A percentile compares a stretch with the other conserved stretches of the same genome.
These are phyloP conservation scores for Iguana delicatissima DNA, from an alignment of 2,797 vertebrate genomes.

Conservation along the genomic window DNA sequence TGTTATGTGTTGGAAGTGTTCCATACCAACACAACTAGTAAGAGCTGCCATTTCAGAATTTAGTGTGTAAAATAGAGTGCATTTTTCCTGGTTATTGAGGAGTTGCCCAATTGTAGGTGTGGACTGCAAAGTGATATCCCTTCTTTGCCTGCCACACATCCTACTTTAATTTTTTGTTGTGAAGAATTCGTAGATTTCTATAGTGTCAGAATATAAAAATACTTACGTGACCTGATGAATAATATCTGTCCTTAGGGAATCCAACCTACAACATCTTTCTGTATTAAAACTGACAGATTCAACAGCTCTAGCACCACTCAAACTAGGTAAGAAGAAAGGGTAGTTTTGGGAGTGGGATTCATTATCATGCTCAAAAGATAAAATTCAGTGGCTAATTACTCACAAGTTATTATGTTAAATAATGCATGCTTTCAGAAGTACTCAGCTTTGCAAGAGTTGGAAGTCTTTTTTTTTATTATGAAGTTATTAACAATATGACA, in stretches of 20 bases:
- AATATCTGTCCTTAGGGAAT: slow-evolving; percentile 84
- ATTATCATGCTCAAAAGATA: not conserved
- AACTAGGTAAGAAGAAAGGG: slow-evolving; percentile 80
- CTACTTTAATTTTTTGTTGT: not conserved
- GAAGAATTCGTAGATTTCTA: not conserved
- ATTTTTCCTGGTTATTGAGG: slow-evolving; percentile 25
- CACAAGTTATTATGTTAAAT: no score
- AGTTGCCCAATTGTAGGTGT: not conserved
- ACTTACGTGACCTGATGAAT: slow-evolving; percentile 46
- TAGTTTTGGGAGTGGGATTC: not conserved
- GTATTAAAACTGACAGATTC: slow-evolving; percentile 92
- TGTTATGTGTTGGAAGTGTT: not conserved
- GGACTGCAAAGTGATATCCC: not conserved
- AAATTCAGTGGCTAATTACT: no score
- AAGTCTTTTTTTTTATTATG: no score
- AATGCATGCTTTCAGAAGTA: no score
- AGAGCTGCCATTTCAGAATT: not conserved
- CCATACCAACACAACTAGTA: not conserved
- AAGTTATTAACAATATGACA: no score
- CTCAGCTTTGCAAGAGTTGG: no score
- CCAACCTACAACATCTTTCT: slow-evolving; percentile 93
- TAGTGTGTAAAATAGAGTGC: not conserved
- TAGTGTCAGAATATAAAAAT: not conserved
- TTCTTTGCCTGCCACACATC: not conserved
- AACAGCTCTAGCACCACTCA: slow-evolving; percentile 75